These are phyloP conservation scores for Macaria liturata DNA, from an alignment of 2,888 invertebrate species.

Conservation along the genomic window DNA sequence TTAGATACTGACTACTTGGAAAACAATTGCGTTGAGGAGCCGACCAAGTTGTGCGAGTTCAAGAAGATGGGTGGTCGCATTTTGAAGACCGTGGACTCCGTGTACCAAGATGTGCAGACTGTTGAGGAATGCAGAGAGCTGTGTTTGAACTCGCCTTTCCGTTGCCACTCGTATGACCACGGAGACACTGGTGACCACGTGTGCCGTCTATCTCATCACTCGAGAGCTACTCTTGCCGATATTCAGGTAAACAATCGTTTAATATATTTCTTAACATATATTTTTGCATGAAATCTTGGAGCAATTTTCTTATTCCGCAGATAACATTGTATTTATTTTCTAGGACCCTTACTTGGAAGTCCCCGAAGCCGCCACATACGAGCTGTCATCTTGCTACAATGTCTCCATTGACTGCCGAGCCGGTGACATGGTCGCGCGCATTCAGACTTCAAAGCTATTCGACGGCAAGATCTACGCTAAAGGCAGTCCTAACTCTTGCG, in stretches of 20 bases:
- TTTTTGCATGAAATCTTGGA: no score
- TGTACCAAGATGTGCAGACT: constrained; percentile 94
- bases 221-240: constrained; percentile 93
- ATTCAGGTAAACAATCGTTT: constrained; percentile 86
- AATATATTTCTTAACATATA: no score
- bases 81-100: constrained; percentile 96
- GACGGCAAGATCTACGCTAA: constrained; percentile 98
- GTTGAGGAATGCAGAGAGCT: constrained; percentile 94
- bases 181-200: constrained; percentile 97
- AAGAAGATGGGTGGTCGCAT: constrained; percentile 94
- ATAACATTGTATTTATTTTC: constrained; percentile 30
- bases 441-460: constrained; percentile 95
- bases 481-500: constrained; percentile 96
- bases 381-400: constrained; percentile 96
- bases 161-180: constrained; percentile 96
- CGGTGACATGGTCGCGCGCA: constrained; percentile 96
- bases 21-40: constrained; percentile 96
- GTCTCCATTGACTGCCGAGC: constrained; percentile 96
- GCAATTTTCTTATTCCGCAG: no score
- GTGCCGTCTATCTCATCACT: constrained; percentile 95
- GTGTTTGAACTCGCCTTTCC: constrained; percentile 94
- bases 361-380: constrained; percentile 95
- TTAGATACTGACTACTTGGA: constrained; percentile 91
- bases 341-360: constrained; percentile 95
- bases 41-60: constrained; percentile 97